These are phyloP conservation scores for Kryphioiulus occultus DNA, from an alignment of 2,888 invertebrate species.

Conservation along the genomic window DNA sequence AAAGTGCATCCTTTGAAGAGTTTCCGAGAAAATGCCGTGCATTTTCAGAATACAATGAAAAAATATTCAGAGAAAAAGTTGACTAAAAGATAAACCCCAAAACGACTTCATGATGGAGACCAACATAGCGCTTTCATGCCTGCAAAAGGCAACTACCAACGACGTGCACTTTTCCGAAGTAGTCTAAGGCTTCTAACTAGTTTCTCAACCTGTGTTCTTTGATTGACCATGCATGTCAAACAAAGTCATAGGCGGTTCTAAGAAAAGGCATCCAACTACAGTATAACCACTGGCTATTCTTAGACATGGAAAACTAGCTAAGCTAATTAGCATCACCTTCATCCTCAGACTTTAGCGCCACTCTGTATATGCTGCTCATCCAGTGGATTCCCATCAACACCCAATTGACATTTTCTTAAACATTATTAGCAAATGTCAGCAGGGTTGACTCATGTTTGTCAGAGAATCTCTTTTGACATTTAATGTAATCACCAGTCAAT, in stretches of 20 bases:
- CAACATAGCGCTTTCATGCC: background rate
- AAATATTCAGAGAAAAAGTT: background rate
- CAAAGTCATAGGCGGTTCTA: no score
- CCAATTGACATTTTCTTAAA: background rate
- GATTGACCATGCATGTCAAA: background rate
- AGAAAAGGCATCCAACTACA: no score
- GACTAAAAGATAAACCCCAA: background rate
- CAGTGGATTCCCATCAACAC: background rate
- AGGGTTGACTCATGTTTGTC: background rate
- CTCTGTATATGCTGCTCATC: background rate
- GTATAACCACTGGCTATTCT: no score
- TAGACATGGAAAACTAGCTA: no score
- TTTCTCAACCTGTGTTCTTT: background rate
- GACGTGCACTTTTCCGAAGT: background rate
- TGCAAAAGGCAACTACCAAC: background rate
- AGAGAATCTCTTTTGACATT: background rate
- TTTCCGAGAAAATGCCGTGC: slow-evolving; percentile 2
- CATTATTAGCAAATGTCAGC: background rate
- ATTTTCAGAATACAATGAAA: background rate
- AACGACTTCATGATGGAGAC: background rate
- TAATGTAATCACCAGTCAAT: background rate
- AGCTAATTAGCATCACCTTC: no score
- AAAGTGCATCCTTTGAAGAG: background rate
- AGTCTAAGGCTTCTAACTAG: no score
- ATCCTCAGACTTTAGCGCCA: background rate